Evolutionary conservation across 2,113 vertebrate species (phyloP).

Genomic region (Hylia prasina): DNA sequence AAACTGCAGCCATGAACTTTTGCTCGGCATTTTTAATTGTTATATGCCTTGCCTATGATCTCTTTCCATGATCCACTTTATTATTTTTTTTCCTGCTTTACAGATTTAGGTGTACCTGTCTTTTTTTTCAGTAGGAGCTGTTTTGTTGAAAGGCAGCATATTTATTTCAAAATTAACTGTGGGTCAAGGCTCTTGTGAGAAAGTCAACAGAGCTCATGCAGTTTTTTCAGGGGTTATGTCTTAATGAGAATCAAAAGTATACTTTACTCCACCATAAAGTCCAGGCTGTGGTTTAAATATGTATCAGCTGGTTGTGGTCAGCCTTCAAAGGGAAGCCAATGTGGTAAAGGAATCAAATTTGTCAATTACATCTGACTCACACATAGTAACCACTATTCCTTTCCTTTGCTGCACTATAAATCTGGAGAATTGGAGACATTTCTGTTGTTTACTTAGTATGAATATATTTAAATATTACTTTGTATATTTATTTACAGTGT

Average conservation of each 20-base stretch:
- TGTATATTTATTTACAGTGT: not conserved
- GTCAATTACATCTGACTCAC: not conserved
- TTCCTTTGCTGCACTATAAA: not conserved
- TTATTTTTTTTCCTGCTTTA: not conserved
- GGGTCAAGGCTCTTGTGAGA: not conserved
- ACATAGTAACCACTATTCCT: not conserved
- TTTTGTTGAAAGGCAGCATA: not conserved
- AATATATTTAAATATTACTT: not conserved
- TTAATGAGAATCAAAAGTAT: not conserved
- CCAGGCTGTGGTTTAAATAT: not conserved
- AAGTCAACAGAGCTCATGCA: not conserved
- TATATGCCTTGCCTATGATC: not conserved
- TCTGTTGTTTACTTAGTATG: not conserved
- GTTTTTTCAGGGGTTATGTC: not conserved
- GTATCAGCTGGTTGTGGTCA: not conserved
- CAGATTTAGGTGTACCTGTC: not conserved
- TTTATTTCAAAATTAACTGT: not conserved
- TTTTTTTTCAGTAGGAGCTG: not conserved
- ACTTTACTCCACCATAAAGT: not conserved
- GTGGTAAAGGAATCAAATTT: not conserved
- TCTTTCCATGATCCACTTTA: not conserved
- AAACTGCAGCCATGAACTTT: not conserved
- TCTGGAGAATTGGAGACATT: not conserved
- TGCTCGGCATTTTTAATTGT: not conserved
- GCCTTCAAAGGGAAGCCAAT: not conserved